Evolutionary conservation across 2,113 vertebrate species (phyloP), one percentile per base, ranked within the genome.

Genomic region (Elephas maximus): DNA sequence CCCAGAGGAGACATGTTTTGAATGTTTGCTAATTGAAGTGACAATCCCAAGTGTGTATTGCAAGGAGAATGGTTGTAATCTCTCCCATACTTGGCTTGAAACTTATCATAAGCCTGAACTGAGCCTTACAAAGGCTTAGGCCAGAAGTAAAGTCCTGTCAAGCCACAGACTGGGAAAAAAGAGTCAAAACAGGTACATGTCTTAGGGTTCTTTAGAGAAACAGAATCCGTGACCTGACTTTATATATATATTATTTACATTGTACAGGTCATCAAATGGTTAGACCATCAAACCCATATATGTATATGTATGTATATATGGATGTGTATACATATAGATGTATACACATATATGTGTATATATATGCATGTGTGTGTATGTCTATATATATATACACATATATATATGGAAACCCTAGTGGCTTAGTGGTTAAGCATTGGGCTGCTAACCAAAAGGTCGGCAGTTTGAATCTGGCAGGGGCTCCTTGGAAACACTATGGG

Each of bases 31-130:
- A 45, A 78, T 15, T 30, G 78, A 91, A 81, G 63, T n/a, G 82
- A 74, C 78, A 82, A 53, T 45, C 53, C 33, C 73, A 63, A 82
- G 11, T 9, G 28, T 28, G 30, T 41, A 41, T 65, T 48, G 51
- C 18, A 6, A 84, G 60, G 44, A 41, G 67, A 89, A 84, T 78
- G 67, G 71, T 57, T 94, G 85, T 65, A 96, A 65, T 94, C 60
- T 85, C 44, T 87, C 48, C 51, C 5, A 60, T 45, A 21, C 62
- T 86, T 95, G 84, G 53, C 74, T 90, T 69, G 86, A 30, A 63
- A 82, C 30, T 51, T 60, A 69, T 28, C n/a, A 48, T 1, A 79
- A 60, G 26, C 71, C 89, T 67, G 21, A 91, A 90, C 57, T 26
- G 7, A 95, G 26, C 44, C 74, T 69, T 60, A 30, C 1, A 60